Percentiles rank a stretch among this genome's conserved stretches.
These are phyloP conservation scores for Dolichoris vasculosae DNA, from an alignment of 1,140 invertebrate species.

Conservation along the genomic window DNA sequence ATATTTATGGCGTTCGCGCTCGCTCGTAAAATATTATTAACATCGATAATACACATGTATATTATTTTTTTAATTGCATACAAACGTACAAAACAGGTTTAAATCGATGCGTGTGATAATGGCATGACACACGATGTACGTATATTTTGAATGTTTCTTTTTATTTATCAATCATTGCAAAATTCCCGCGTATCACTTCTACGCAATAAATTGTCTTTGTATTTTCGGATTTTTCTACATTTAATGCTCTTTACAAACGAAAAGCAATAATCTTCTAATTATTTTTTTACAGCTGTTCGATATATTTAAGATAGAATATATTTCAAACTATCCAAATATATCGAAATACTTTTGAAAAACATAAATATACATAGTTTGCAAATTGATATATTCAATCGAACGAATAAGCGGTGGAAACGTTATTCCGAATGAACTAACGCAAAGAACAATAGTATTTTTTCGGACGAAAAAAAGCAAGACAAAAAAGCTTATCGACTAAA, in stretches of 20 bases:
- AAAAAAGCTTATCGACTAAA: neutral
- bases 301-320: neutral
- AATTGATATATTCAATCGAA: neutral
- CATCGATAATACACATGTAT: conserved; percentile 51
- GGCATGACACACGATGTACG: neutral
- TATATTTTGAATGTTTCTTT: conserved; percentile 13
- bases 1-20: conserved; percentile 3
- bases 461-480: neutral
- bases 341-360: neutral
- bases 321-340: neutral
- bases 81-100: conserved; percentile 66
- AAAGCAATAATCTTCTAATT: neutral
- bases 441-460: neutral
- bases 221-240: neutral
- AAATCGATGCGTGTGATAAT: conserved; percentile 47
- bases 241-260: no score
- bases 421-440: neutral
- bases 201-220: neutral
- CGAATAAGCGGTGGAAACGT: neutral
- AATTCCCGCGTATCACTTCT: neutral
- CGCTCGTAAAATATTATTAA: conserved; percentile 24
- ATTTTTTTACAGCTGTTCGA: no score
- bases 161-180: neutral
- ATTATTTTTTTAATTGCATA: conserved; percentile 69
- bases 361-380: neutral